phyloP scores from a whole-genome alignment of 2,888 invertebrate species.

The Nomada flava region DNA sequence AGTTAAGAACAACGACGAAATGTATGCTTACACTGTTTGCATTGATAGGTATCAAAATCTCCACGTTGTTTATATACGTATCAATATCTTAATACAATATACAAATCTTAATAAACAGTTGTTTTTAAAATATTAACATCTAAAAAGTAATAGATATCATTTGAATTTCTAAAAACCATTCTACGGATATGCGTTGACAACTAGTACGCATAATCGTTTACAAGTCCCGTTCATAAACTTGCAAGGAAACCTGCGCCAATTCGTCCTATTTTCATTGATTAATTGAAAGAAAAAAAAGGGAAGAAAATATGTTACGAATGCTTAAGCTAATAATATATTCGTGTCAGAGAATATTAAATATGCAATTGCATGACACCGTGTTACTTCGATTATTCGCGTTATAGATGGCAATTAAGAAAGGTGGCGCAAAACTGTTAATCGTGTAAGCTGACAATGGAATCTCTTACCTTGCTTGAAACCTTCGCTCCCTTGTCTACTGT shows the following conservation, averaged over 20 bases:
- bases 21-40: too few relatives aligned
- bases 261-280: background rate
- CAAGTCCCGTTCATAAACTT: background rate
- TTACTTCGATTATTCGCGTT: constrained; percentile 65
- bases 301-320: constrained; percentile 4
- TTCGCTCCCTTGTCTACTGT: constrained; percentile 82
- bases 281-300: background rate
- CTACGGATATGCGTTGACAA: too few relatives aligned
- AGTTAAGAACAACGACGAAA: too few relatives aligned
- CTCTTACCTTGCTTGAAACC: constrained; percentile 83
- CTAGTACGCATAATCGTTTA: background rate
- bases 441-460: constrained; percentile 53
- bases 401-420: constrained; percentile 47
- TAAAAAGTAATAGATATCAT: too few relatives aligned
- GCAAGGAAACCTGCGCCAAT: background rate
- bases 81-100: background rate
- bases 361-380: constrained; percentile 63
- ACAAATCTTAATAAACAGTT: background rate
- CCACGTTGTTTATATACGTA: background rate
- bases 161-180: background rate
- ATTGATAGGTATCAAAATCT: background rate
- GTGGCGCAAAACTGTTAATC: constrained; percentile 64
- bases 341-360: constrained; percentile 52
- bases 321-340: constrained; percentile 1
- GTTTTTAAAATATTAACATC: background rate